Conservation (phyloP, 2,113 vertebrate genomes). For the Daubentonia madagascariensis region DNA sequence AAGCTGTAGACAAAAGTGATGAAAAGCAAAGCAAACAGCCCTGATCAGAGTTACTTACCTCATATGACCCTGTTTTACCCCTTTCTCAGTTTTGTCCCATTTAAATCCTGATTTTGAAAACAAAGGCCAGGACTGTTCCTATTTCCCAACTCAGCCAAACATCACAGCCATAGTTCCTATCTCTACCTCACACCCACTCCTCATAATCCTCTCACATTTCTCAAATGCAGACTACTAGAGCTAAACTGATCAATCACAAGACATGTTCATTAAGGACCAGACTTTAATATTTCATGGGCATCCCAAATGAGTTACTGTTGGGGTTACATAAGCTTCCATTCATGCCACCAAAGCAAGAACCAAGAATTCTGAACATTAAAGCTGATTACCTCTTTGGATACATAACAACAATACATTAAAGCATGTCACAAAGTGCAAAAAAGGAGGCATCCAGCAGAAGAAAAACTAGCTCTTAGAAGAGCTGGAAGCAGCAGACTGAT, state of each 20-base stretch:
- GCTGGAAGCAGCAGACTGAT: not conserved
- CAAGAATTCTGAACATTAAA: slow-evolving; percentile 23
- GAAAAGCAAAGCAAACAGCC: not conserved
- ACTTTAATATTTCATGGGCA: slow-evolving; percentile 33
- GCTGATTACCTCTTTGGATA: not conserved
- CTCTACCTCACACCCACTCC: not conserved
- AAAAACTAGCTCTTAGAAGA: not conserved
- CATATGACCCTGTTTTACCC: not conserved
- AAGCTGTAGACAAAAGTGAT: not conserved
- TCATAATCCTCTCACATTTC: not conserved
- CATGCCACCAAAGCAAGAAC: slow-evolving; percentile 5
- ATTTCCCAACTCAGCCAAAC: not conserved
- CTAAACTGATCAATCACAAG: not conserved
- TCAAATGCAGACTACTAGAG: not conserved
- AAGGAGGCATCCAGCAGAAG: not conserved
- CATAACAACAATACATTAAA: slow-evolving; percentile 42
- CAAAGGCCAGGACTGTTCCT: not conserved
- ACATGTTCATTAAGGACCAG: slow-evolving; percentile 3
- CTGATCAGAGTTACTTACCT: not conserved
- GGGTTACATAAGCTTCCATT: not conserved
- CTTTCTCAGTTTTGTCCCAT: not conserved
- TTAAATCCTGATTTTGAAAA: slow-evolving; percentile 29
- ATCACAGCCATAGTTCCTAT: not conserved
- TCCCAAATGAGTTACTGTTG: not conserved
- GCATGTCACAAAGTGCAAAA: slow-evolving; percentile 26